Evolutionary conservation across 2,113 vertebrate species (phyloP).

Genomic region (Malurus alboscapulatus): DNA sequence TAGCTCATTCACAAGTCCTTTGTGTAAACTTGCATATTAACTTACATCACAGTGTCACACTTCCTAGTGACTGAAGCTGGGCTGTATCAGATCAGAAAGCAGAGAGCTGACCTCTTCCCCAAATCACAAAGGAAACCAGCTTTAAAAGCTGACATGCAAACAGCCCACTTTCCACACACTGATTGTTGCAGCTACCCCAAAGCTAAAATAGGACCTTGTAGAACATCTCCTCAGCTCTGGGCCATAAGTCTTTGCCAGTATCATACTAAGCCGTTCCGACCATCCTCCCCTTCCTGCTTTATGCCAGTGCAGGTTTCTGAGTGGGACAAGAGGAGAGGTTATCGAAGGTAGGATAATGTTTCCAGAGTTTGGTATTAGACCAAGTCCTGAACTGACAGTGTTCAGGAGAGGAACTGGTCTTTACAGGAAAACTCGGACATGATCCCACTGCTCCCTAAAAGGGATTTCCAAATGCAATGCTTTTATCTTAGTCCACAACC

Average conservation of each 20-base stretch:
- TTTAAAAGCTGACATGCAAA: neutral
- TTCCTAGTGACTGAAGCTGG: neutral
- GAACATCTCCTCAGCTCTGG: neutral
- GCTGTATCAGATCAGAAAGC: neutral
- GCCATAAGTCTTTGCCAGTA: neutral
- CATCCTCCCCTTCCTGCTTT: neutral
- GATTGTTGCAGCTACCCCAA: neutral
- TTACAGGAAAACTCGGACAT: neutral
- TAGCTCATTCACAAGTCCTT: neutral
- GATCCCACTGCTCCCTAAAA: neutral
- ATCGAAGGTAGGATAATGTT: neutral
- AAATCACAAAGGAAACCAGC: neutral
- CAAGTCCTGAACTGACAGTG: neutral
- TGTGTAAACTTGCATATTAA: neutral
- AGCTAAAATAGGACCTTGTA: neutral
- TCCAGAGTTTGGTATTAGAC: neutral
- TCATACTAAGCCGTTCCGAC: rapidly evolving
- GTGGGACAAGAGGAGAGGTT: neutral
- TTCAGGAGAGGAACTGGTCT: neutral
- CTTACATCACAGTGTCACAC: neutral
- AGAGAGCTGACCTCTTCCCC: neutral
- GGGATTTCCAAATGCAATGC: neutral
- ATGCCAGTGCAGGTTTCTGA: neutral
- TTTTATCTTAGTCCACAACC: conserved; percentile 41
- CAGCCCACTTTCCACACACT: neutral